Evolutionary conservation across 92 coral and sea anemone genomes (phyloP), one percentile per base, ranked within the genome.

Genomic region (Galaxea fascicularis): DNA sequence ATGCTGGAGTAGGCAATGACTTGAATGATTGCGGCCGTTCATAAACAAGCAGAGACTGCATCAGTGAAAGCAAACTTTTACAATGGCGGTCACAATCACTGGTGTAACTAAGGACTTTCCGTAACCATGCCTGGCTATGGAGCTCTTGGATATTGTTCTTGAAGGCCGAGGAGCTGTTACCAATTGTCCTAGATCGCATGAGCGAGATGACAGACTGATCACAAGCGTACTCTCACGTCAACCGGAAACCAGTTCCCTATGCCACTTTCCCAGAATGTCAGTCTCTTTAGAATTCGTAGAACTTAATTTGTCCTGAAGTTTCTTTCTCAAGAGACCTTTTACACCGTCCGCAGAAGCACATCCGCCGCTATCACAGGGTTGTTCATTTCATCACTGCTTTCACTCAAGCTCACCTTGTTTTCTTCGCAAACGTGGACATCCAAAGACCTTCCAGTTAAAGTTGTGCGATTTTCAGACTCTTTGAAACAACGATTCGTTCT

Each of bases 51-150:
- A 76, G 62, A 35, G 74, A 25, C 49, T 74, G 87, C 73, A 17
- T 18, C 49, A 83, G 86, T 11, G 56, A 10, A 44, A 12, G 73
- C 14, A 69, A 12, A 53, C 77, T 58, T 73, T 66, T 78, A 45
- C 73, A 39, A 51, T 56, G 84, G 27, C 74, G 66, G 49, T 88
- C 74, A 20, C 88, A 47, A 70, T 57, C 74, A 25, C 84, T 68
- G 8, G 69, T 60, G 79, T 83, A 83, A 53, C 80, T 77, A 20
- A 83, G 77, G 12, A 69, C 45, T 86, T 75, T 88, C 20, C 68
- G 81, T 65, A 88, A 63, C 87, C 91, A 88, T 58, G 52, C 77
- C 63, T 88, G 82, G 53, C 84, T 82, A 79, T 88, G 87, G 24
- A 87, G 91, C 25, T 87, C 76, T 49, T 51, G 45, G 26, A 71